Evolutionary conservation across 1,140 invertebrate genomes (phyloP), one percentile per base, ranked within the genome.

Genomic region (Solenopsis invicta): DNA sequence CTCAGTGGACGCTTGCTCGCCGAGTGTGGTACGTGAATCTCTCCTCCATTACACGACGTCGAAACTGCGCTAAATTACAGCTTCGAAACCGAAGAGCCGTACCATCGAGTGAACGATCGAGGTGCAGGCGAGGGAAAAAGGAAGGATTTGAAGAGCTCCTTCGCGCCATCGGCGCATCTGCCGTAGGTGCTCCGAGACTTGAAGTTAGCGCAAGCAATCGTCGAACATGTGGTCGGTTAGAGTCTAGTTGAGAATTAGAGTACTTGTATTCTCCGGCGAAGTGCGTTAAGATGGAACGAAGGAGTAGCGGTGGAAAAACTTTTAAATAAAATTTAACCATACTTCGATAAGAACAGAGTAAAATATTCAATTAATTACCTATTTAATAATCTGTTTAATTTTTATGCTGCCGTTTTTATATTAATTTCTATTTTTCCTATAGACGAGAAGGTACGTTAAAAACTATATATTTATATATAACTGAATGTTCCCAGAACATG

Each of bases 11-110:
- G 74, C 21, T 76, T 29, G 56, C 54, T 75, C 18, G n/a, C 13
- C 56, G 52, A 88, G 56, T 59, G 56, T 52, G 71, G 84, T 88
- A 76, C 64, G 50, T 48, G 80, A 84, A 56, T 50, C 24, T 74
- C 52, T 64, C 69, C 37, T 77, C 78, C 78, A 84, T 85, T 77
- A 84, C 66, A 21, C 85, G 72, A 89, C 61, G 77, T 78, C 66
- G 77, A 89, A 90, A 89, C 89, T 86, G 88, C 88, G 59, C 85
- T 90, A 90, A 90, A 90, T 90, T 90, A 89, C 88, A 89, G 88
- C 75, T 74, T 89, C 88, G 76, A 90, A 89, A 89, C 77, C 72
- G 66, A 80, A 87, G 88, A 77, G 74, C 71, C 64, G 34, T 76
- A 12, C 67, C 69, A 18, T 18, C 34, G 41, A 50, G n/a, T 16